A percentile compares a stretch with the other conserved stretches of the same genome.
phyloP scores from a whole-genome alignment of 2,113 vertebrate species.

The Carollia perspicillata region DNA sequence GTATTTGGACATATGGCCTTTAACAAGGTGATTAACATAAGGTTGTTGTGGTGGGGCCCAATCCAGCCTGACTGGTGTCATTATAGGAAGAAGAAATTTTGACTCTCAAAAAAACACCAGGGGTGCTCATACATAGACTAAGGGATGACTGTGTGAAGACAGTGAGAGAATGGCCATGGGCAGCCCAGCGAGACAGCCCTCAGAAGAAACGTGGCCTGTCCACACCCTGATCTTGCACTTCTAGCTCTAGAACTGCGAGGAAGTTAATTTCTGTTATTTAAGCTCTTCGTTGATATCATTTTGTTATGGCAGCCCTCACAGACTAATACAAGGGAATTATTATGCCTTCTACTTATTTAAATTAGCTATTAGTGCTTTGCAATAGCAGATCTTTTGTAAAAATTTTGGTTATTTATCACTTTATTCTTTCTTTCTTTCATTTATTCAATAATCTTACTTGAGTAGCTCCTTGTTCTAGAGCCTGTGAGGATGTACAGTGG shows the following conservation, averaged over 20 bases:
- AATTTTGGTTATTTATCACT: background rate
- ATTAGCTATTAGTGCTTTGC: background rate
- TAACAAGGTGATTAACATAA: background rate
- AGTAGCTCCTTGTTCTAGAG: background rate
- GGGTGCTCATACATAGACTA: background rate
- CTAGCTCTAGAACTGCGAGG: background rate
- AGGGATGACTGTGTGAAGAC: background rate
- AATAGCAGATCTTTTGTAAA: background rate
- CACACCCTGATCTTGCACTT: background rate
- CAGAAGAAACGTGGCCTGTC: background rate
- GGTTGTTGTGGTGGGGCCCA: background rate
- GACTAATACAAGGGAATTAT: background rate
- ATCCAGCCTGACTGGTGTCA: background rate
- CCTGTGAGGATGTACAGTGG: background rate
- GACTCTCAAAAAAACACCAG: background rate
- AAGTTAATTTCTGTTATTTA: background rate
- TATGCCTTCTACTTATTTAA: background rate
- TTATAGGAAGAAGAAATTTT: background rate
- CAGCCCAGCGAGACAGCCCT: background rate
- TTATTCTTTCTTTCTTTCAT: background rate
- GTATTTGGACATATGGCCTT: background rate
- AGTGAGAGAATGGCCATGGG: background rate
- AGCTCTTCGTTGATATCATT: background rate
- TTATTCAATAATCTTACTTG: background rate
- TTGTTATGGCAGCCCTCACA: background rate